A percentile compares a stretch with the other conserved stretches of the same genome.
phyloP scores from a whole-genome alignment of 1,140 invertebrate genomes.

The Danaus plexippus region DNA sequence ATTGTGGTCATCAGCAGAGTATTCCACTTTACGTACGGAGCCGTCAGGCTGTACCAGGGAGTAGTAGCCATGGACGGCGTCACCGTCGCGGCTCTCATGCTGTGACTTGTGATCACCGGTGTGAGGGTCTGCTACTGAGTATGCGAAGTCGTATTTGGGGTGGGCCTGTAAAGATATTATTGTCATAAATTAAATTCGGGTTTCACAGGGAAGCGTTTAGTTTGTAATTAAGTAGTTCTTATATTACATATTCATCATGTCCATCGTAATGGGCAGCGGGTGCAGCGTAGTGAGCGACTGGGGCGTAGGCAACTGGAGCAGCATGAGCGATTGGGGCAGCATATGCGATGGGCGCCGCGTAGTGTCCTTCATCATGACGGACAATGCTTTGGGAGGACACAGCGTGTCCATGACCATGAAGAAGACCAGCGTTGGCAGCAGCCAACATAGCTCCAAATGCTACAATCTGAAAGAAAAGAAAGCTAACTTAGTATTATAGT shows the following conservation, averaged over 20 bases:
- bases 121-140: constrained; percentile 69
- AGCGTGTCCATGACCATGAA: constrained; percentile 35
- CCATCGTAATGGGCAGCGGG: constrained; percentile 30
- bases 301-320: constrained; percentile 28
- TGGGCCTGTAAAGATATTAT: constrained; percentile 31
- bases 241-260: constrained; percentile 47
- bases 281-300: constrained; percentile 28
- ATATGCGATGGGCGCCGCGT: constrained; percentile 37
- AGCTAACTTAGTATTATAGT: no score
- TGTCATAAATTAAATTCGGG: constrained; percentile 1
- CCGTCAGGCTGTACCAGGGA: constrained; percentile 62
- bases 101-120: constrained; percentile 50
- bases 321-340: constrained; percentile 34
- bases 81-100: constrained; percentile 49
- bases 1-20: constrained; percentile 53
- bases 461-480: constrained; percentile 19
- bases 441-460: constrained; percentile 38
- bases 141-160: constrained; percentile 67
- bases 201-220: not conserved
- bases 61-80: constrained; percentile 55
- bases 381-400: constrained; percentile 61
- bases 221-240: not conserved
- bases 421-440: constrained; percentile 36
- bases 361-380: constrained; percentile 44
- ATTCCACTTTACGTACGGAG: constrained; percentile 59